Conservation (phyloP, 2,113 vertebrate species). For the Ellobius talpinus region DNA sequence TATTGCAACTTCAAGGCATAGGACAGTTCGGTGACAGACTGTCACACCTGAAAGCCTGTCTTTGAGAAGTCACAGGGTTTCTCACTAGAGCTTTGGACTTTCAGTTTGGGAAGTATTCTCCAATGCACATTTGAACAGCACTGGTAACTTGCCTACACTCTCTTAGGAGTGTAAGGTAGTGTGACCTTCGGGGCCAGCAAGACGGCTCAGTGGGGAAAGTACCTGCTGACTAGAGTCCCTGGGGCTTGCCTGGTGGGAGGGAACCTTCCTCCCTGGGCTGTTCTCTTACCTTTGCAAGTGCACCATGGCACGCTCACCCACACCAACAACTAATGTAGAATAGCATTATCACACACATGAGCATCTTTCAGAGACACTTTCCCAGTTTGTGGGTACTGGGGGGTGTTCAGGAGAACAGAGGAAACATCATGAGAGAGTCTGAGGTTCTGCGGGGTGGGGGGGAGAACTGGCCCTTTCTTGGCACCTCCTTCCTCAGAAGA, state of each 20-base stretch:
- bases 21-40: not conserved
- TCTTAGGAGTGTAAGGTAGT: not conserved
- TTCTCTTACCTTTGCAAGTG: not conserved
- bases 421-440: not conserved
- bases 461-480: not conserved
- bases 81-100: not conserved
- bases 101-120: not conserved
- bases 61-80: not conserved
- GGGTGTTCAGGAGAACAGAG: too few relatives aligned
- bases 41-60: not conserved
- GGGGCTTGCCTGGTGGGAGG: not conserved
- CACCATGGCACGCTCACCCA: not conserved
- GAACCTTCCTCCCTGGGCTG: not conserved
- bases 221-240: too few relatives aligned
- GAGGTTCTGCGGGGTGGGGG: not conserved
- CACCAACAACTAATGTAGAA: not conserved
- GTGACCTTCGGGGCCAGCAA: not conserved
- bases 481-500: not conserved
- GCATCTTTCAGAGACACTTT: not conserved
- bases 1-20: not conserved
- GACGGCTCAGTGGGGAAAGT: not conserved
- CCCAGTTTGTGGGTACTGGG: not conserved
- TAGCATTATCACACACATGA: fast-evolving
- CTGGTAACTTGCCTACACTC: not conserved
- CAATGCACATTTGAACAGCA: not conserved